Evolutionary conservation across 2,113 vertebrate genomes (phyloP).

Genomic region (Brachyhypopomus gauderio): DNA sequence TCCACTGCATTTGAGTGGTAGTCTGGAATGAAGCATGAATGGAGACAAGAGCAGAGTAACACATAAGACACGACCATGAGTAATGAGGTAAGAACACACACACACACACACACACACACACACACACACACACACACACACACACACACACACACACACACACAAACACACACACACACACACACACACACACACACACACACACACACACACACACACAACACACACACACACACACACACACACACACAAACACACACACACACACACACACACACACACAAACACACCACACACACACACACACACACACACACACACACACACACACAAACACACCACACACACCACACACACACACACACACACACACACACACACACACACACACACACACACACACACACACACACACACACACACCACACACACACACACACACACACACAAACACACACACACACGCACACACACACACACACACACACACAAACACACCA

Average conservation of each 20-base stretch:
- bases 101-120: constrained; percentile 8
- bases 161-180: not conserved
- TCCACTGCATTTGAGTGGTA: constrained; percentile 51
- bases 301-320: not conserved
- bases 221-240: not conserved
- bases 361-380: not conserved
- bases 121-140: not conserved
- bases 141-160: constrained; percentile 20
- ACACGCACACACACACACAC: not conserved
- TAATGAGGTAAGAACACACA: constrained; percentile 25
- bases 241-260: not conserved
- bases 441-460: constrained; percentile 19
- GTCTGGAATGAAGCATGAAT: constrained; percentile 55
- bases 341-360: constrained; percentile 22
- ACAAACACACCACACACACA: too few species aligned
- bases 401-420: not conserved
- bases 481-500: not conserved
- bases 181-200: constrained; percentile 18
- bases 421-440: not conserved
- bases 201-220: not conserved
- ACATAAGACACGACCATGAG: constrained; percentile 41
- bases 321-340: not conserved
- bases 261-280: too few species aligned
- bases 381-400: not conserved
- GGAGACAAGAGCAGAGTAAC: constrained; percentile 54